Percentiles rank a stretch among this genome's conserved stretches.
Conservation (phyloP, 2,113 vertebrate species). For the Callopanchax toddi region DNA sequence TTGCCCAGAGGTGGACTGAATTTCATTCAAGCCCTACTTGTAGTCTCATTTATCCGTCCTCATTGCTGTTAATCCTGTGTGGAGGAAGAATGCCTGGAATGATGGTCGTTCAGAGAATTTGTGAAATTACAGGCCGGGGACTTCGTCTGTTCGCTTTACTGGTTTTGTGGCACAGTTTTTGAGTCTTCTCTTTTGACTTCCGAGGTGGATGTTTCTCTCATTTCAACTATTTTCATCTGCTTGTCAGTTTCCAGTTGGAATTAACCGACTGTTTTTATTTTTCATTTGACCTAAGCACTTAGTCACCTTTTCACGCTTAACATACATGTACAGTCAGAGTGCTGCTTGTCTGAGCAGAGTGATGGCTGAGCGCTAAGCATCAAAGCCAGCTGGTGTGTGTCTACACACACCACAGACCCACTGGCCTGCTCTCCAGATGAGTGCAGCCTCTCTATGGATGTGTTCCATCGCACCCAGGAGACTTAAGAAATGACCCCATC, state of each 20-base stretch:
- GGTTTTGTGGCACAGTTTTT: too few species aligned
- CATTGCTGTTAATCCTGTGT: constrained; percentile 36
- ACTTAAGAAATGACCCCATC: constrained; percentile 30
- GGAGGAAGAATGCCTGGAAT: constrained; percentile 64
- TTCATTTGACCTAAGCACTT: background rate
- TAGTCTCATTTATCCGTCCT: constrained; percentile 55
- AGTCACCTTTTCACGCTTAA: constrained; percentile 32
- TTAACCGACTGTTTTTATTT: background rate
- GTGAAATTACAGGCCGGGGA: constrained; percentile 68
- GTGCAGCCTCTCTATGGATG: constrained; percentile 25
- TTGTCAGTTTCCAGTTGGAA: background rate
- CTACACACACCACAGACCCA: constrained; percentile 30
- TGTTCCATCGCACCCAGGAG: constrained; percentile 42
- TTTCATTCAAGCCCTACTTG: constrained; percentile 42
- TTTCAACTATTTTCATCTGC: constrained; percentile 5
- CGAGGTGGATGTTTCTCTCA: constrained; percentile 4
- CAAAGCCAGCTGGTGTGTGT: constrained; percentile 51
- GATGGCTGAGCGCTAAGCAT: constrained; percentile 37
- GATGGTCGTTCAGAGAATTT: constrained; percentile 68
- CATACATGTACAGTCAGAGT: constrained; percentile 17
- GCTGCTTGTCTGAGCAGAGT: constrained; percentile 17
- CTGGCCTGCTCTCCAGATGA: constrained; percentile 42
- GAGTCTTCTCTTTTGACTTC: too few species aligned
- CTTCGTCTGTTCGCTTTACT: constrained; percentile 48
- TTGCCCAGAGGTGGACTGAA: constrained; percentile 23